These are phyloP conservation scores for Cosmia trapezina DNA, from an alignment of 2,888 invertebrate species.

Conservation along the genomic window DNA sequence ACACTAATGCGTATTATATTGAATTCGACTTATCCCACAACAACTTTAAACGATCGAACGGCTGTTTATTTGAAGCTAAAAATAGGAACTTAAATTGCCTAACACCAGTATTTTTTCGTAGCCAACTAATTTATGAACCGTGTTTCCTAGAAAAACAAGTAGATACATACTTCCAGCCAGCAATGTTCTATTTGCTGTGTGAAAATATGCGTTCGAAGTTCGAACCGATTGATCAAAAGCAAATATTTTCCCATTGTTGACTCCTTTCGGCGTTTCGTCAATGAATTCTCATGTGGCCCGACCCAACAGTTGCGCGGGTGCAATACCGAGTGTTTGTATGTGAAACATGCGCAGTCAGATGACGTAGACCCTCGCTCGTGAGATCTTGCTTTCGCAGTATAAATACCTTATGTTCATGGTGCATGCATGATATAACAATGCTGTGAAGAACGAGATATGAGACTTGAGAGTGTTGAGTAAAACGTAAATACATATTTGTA, in stretches of 20 bases:
- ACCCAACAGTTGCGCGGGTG: conserved; percentile 48
- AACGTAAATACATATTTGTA: conserved; percentile 37
- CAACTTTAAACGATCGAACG: conserved; percentile 45
- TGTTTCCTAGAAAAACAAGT: conserved; percentile 47
- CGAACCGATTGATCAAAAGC: conserved; percentile 61
- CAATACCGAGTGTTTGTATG: conserved; percentile 67
- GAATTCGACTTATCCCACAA: conserved; percentile 38
- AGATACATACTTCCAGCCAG: conserved; percentile 20
- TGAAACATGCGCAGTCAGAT: conserved; percentile 61
- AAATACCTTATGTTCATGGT: conserved; percentile 52
- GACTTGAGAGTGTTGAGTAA: conserved; percentile 34
- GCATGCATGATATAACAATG: conserved; percentile 55
- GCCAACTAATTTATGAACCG: conserved; percentile 46
- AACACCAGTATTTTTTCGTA: conserved; percentile 49
- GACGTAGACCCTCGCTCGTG: conserved; percentile 58
- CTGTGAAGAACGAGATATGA: conserved; percentile 35
- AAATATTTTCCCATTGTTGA: conserved; percentile 74
- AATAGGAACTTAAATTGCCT: conserved; percentile 56
- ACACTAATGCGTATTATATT: conserved; percentile 43
- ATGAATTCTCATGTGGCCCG: conserved; percentile 65
- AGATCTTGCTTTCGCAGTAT: conserved; percentile 58
- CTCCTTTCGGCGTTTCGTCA: conserved; percentile 70
- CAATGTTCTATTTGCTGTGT: conserved; percentile 56
- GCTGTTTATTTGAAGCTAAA: conserved; percentile 51
- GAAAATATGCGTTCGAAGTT: conserved; percentile 64